phyloP scores from a whole-genome alignment of 2,888 invertebrate genomes.

The Apotomis betuletana region DNA sequence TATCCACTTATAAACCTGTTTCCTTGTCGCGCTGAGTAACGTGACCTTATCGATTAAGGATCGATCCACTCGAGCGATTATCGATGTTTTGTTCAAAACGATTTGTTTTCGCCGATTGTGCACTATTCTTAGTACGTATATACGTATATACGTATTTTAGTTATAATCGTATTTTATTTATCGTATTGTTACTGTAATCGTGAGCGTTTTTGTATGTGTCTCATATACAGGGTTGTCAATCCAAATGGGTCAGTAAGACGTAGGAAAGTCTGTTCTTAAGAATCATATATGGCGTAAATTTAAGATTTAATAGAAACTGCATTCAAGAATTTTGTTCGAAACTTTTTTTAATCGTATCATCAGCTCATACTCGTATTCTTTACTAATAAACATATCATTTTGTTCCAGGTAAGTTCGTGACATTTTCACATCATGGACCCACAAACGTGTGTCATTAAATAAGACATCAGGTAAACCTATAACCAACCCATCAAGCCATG shows the following conservation, averaged over 20 bases:
- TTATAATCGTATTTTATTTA: too few relatives aligned
- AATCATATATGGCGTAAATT: too few relatives aligned
- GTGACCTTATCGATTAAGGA: slow-evolving; percentile 49
- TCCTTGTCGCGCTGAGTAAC: slow-evolving; percentile 44
- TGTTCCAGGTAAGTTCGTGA: slow-evolving; percentile 38
- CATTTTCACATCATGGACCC: slow-evolving; percentile 23
- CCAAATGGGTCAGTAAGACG: too few relatives aligned
- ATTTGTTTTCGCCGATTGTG: slow-evolving; percentile 44
- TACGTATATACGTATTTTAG: too few relatives aligned
- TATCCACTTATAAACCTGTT: slow-evolving; percentile 24
- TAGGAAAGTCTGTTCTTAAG: too few relatives aligned
- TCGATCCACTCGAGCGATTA: slow-evolving; percentile 46
- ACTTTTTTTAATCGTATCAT: too few relatives aligned
- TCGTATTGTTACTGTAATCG: too few relatives aligned
- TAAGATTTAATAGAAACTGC: too few relatives aligned
- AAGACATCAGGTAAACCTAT: slow-evolving; percentile 32
- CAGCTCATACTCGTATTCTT: not conserved
- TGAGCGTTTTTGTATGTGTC: too few relatives aligned
- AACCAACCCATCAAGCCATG: slow-evolving; percentile 25
- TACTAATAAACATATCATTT: slow-evolving; percentile 9
- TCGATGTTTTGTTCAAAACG: slow-evolving; percentile 47
- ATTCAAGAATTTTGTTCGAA: too few relatives aligned
- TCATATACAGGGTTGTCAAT: too few relatives aligned
- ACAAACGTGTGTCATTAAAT: slow-evolving; percentile 22
- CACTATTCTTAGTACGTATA: too few relatives aligned